Conservation (phyloP, 2,113 vertebrate species). For the Gopherus flavomarginatus region DNA sequence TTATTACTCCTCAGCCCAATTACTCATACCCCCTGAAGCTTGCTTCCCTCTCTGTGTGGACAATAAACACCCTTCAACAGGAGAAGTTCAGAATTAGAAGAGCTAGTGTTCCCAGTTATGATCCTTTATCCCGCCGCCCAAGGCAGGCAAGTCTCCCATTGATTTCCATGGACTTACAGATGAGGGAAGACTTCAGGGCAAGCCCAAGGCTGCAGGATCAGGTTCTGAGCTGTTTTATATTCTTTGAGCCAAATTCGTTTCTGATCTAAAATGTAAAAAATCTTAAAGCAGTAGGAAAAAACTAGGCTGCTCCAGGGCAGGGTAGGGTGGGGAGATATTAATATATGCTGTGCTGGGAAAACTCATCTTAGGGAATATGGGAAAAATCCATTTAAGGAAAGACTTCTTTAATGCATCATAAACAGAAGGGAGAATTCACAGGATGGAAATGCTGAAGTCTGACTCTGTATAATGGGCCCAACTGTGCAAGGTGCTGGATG, state of each 20-base stretch:
- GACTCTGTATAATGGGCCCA: neutral
- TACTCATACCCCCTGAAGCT: neutral
- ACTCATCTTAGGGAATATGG: neutral
- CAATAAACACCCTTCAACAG: slow-evolving; percentile 5
- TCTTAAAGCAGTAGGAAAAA: neutral
- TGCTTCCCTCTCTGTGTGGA: neutral
- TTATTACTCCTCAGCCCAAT: slow-evolving; percentile 16
- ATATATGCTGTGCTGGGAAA: neutral
- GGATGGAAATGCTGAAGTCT: neutral
- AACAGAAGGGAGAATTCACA: neutral
- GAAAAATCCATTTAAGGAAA: neutral
- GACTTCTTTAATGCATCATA: neutral
- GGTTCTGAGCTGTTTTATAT: neutral
- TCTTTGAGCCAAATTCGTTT: neutral
- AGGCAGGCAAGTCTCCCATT: neutral
- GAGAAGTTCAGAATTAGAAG: neutral
- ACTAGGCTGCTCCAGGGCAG: neutral
- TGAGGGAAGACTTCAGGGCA: neutral
- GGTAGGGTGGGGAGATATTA: neutral
- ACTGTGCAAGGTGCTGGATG: neutral
- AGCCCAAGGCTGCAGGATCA: neutral
- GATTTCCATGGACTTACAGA: neutral
- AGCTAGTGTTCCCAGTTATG: slow-evolving; percentile 2
- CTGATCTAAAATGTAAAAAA: neutral
- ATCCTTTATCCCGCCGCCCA: neutral